Evolutionary conservation across 2,797 vertebrate genomes (phyloP), one percentile per base, ranked within the genome.

Genomic region (Semaprochilodus insignis): DNA sequence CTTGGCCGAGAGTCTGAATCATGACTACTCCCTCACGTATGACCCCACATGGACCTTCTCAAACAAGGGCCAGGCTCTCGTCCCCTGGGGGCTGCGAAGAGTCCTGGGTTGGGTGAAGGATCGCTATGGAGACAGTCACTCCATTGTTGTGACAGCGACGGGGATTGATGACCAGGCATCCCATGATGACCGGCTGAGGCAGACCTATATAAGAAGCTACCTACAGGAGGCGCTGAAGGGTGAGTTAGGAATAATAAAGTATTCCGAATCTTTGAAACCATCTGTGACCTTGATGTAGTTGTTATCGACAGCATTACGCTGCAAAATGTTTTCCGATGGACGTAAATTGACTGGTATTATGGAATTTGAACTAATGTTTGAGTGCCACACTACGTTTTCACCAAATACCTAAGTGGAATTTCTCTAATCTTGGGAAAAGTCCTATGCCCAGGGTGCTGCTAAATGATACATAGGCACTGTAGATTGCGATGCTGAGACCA

Each of bases 141-240:
- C 96, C 6, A 89, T 99, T 77, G 94, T 97, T 10, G 85, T 99
- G 88, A 99, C 96, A 0, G 97, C 96, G 27, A 97, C 92, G 0
- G 98, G 98, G 81, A 90, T 99, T 40, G 97, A 98, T 15, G 98
- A 99, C 87, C 95, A 89, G 23, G 93, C 96, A 54, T 85, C 91
- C 44, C 86, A 93, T 27, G 91, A 97, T 0, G 98, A 99, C 80
- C 91, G 88, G 78, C 90, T 98, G 71, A 94, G 97, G 57, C 95
- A 96, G 83, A 93, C 94, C 79, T 99, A 97, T 88, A 77, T 98
- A 76, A 94, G 89, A 88, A 95, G 91, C 79, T 97, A 99, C 1
- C 15, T 96, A 77, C 96, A 97, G 88, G 97, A 99, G 82, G 94
- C 96, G 8, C 93, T 99, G 67, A 98, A 97, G 95, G 98, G 98